Evolutionary conservation across 2,113 vertebrate genomes (phyloP).

Genomic region (Butastur rufipennis): DNA sequence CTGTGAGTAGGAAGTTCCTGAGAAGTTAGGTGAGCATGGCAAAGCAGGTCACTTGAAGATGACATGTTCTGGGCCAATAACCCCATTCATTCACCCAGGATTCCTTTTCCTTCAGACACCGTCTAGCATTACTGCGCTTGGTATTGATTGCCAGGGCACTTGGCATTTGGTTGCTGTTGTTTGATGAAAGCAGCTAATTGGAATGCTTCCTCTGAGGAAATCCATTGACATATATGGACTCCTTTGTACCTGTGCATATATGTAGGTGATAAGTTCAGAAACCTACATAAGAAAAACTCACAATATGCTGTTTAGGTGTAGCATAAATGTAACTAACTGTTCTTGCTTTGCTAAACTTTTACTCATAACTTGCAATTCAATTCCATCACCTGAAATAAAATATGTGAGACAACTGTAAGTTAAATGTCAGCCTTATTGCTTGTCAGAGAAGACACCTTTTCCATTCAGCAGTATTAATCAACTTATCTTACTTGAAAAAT

Average conservation of each 20-base stretch:
- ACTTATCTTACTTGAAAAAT: background rate
- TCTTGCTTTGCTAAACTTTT: background rate
- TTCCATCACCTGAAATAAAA: slow-evolving; percentile 44
- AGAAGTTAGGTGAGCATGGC: background rate
- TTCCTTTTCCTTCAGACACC: background rate
- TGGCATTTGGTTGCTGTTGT: background rate
- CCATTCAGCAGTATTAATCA: background rate
- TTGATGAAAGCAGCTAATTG: slow-evolving; percentile 16
- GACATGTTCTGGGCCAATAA: background rate
- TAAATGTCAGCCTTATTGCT: slow-evolving; percentile 17
- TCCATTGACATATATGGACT: background rate
- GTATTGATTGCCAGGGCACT: slow-evolving; percentile 29
- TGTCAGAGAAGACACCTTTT: background rate
- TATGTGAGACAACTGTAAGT: slow-evolving; percentile 10
- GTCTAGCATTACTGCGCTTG: background rate
- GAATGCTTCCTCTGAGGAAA: background rate
- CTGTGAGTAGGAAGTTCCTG: background rate
- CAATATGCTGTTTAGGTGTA: background rate
- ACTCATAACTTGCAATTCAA: slow-evolving; percentile 26
- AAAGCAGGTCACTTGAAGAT: background rate
- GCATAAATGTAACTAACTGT: background rate
- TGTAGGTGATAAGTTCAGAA: background rate
- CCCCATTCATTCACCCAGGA: background rate
- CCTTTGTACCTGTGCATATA: background rate
- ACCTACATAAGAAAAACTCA: background rate